phyloP scores from a whole-genome alignment of 2,113 vertebrate species.

The Columba janthina region DNA sequence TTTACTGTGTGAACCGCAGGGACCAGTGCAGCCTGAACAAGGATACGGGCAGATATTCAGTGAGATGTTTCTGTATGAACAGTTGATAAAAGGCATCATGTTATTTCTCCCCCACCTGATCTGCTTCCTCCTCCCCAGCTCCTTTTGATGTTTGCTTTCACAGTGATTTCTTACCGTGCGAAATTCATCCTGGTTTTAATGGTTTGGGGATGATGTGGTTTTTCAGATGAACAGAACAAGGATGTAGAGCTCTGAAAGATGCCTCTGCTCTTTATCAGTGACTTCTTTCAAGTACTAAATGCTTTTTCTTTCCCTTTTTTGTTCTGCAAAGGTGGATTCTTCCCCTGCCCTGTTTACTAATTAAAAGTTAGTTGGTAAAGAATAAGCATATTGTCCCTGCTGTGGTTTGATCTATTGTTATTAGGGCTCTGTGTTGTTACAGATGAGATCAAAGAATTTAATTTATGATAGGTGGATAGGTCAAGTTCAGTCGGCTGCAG shows the following conservation, averaged over 20 bases:
- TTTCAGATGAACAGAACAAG: conserved; percentile 18
- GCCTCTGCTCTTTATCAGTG: conserved; percentile 14
- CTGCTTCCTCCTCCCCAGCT: not conserved
- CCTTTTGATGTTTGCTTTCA: conserved; percentile 61
- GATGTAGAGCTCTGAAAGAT: conserved; percentile 52
- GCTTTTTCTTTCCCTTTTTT: conserved; percentile 28
- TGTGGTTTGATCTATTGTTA: conserved; percentile 53
- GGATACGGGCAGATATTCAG: accelerated
- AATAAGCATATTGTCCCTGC: conserved; percentile 46
- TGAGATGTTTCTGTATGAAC: not conserved
- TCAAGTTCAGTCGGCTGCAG: conserved; percentile 60
- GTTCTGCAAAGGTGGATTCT: conserved; percentile 23
- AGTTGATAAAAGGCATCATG: not conserved
- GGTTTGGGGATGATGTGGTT: conserved; percentile 34
- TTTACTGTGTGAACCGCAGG: not conserved
- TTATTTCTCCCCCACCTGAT: conserved; percentile 40
- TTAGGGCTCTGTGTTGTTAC: conserved; percentile 52
- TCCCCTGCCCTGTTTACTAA: conserved; percentile 58
- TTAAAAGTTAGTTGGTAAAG: conserved; percentile 58
- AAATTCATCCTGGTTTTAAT: conserved; percentile 36
- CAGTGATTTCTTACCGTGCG: not conserved
- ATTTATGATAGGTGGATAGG: conserved; percentile 69
- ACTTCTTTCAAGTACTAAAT: conserved; percentile 30
- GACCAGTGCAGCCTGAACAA: not conserved
- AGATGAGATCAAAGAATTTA: conserved; percentile 74